These are phyloP conservation scores for Chromoteleia sp. DNA, from an alignment of 2,888 invertebrate species.

Conservation along the genomic window DNA sequence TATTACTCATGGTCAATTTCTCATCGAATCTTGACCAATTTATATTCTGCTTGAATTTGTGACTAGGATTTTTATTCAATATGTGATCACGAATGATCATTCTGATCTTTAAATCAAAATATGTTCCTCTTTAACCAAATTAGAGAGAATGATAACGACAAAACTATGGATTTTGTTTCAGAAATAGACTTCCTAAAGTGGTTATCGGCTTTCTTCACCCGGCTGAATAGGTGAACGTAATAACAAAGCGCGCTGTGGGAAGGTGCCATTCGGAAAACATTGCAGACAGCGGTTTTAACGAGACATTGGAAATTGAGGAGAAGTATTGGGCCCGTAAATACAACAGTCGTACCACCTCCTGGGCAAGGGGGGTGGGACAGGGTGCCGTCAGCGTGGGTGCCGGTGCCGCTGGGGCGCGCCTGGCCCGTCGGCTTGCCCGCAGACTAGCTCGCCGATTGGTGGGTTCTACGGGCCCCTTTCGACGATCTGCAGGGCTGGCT, in stretches of 20 bases:
- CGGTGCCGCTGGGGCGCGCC: conserved; percentile 89
- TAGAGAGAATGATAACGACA: background rate
- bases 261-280: conserved; percentile 36
- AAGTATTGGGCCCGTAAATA: conserved; percentile 69
- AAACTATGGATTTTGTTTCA: conserved; percentile 21
- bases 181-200: conserved; percentile 53
- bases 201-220: conserved; percentile 9
- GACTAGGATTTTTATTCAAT: too few species aligned
- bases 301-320: conserved; percentile 34
- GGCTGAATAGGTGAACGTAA: conserved; percentile 33
- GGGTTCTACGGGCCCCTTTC: conserved; percentile 86
- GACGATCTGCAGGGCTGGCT: conserved; percentile 78
- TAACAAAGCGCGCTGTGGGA: conserved; percentile 39
- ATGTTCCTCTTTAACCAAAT: too few species aligned
- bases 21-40: too few species aligned
- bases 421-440: conserved; percentile 85
- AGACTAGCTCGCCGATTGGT: conserved; percentile 84
- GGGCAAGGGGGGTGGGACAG: conserved; percentile 86
- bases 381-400: conserved; percentile 87
- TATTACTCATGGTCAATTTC: too few species aligned
- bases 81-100: too few species aligned
- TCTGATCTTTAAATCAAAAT: too few species aligned
- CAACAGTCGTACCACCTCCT: conserved; percentile 86
- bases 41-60: too few species aligned
- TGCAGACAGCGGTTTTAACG: conserved; percentile 37